Base-by-base conservation (phyloP, 37 sponge, comb jelly and placozoan genomes). In the Eunapius fragilis region DNA sequence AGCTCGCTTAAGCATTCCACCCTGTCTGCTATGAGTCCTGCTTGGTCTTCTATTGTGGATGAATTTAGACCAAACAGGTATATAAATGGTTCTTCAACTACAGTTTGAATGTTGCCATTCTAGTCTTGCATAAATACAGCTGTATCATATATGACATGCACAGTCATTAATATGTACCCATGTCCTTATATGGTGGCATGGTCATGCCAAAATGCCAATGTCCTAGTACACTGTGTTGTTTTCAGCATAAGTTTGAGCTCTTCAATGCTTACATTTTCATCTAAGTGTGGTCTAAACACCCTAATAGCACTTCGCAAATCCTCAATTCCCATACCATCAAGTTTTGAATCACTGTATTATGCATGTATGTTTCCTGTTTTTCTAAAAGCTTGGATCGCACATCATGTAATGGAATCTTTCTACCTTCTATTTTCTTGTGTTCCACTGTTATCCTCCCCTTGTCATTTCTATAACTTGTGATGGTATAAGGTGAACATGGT, bases 121-220 rank as follows among this genome's bases (percentile, higher is more conserved):
- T 28, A 9, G 30, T 31, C 72, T 33, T 26, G 25, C 67, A n/a
- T 33, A 85, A 84, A 85, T 50, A 76, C 77, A 67, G 48, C 78
- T 76, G 70, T 6, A 50, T 85, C 77, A 68, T 77, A 85, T 69
- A 76, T 36, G 30, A 85, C 78, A 31, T 76, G 77, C 25, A 85
- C 77, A 23, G 85, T 85, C 36, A 85, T 85, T 50, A 85, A 24
- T 23, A 85, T 68, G 33, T 9, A 67, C 31, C 85, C 85, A 31
- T 68, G 77, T 25, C 85, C 85, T 30, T 76, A 70, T 13, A 85
- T 25, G 14, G 70, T 85, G 37, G 47, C 77, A 76, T 85, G 85
- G 31, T 85, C 85, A 68, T 85, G 77, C 85, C 85, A 85, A 22
- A 85, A 35, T n/a, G 31, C 77, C 34, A 85, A 70, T 78, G 77